Evolutionary conservation across 2,888 invertebrate species (phyloP).

Genomic region (Sicus ferrugineus): DNA sequence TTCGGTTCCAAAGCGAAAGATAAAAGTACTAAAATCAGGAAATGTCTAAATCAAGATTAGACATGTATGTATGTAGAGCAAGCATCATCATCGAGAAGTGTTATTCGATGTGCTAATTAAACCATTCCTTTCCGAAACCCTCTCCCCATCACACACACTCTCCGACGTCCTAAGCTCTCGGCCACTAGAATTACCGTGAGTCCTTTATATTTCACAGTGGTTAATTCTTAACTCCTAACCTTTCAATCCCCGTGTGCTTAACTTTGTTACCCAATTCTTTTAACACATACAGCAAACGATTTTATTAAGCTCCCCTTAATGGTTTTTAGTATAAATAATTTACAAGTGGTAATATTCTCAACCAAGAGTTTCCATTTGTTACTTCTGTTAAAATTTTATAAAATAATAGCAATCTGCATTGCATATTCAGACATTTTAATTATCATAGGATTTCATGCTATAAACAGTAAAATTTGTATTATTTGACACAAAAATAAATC

Average conservation of each 20-base stretch:
- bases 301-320: not conserved
- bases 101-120: not conserved
- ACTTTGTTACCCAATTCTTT: not conserved
- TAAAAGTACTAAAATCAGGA: too few relatives aligned
- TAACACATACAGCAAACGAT: not conserved
- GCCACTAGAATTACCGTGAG: too few relatives aligned
- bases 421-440: conserved; percentile 35
- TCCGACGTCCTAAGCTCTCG: not conserved
- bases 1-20: not conserved
- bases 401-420: conserved; percentile 17
- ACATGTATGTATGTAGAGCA: too few relatives aligned
- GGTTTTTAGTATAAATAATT: not conserved
- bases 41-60: too few relatives aligned
- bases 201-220: not conserved
- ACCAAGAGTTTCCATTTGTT: conserved; percentile 13
- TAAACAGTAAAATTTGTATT: conserved; percentile 37
- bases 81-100: not conserved
- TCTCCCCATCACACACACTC: not conserved
- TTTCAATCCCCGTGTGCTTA: not conserved
- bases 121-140: not conserved
- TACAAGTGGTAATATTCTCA: too few relatives aligned
- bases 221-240: not conserved
- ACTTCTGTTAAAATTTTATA: conserved; percentile 24
- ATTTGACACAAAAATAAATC: conserved; percentile 38
- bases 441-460: conserved; percentile 27